Base-by-base conservation (phyloP, 1,140 invertebrate species). In the Polypedilum vanderplanki region DNA sequence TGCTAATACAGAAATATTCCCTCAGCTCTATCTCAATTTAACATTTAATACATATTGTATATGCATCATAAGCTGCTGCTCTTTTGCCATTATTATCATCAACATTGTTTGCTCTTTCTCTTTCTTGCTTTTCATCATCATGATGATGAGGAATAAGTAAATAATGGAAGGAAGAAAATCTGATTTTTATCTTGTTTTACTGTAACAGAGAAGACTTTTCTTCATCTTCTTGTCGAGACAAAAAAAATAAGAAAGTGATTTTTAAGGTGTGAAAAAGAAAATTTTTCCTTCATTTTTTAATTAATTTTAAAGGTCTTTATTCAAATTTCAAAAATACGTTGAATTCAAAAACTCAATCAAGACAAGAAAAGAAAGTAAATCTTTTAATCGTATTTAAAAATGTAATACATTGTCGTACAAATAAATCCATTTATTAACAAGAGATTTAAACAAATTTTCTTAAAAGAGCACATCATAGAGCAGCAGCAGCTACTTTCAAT, bases 381-480 rank as follows among this genome's bases (percentile, higher is more conserved):
- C 15, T n/a, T 57, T 15, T 70, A 70, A 70, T 20, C 18, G 65
- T 17, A 70, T 70, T 70, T 70, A 12, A 70, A 70, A 70, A 4
- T 70, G 65, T 70, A 70, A 70, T 70, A 20, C 65, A n/a, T 18
- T 70, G 65, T 22, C 20, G 20, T 70, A 70, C 65, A 70, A 70
- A 70, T 70, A 70, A 70, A 70, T 70, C 65, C 65, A 20, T 70
- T 18, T 70, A 70, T 20, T 70, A 70, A 70, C 65, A 70, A 22
- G 9, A 70, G 20, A 70, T 20, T 20, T 9, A 70, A 70, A 20
- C 5, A 18, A 70, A 22, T 9, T 70, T 70, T 12, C 10, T 70
- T 20, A 9, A 8, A 70, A 18, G 24, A 33, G 24, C 1, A 12
- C n/a, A 15, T 57, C 46, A 57, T 15, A 57, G 12, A 57, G n/a